A percentile compares a stretch with the other conserved stretches of the same genome.
These are phyloP conservation scores for Periphyllus acericola DNA, from an alignment of 2,888 invertebrate genomes.

Conservation along the genomic window DNA sequence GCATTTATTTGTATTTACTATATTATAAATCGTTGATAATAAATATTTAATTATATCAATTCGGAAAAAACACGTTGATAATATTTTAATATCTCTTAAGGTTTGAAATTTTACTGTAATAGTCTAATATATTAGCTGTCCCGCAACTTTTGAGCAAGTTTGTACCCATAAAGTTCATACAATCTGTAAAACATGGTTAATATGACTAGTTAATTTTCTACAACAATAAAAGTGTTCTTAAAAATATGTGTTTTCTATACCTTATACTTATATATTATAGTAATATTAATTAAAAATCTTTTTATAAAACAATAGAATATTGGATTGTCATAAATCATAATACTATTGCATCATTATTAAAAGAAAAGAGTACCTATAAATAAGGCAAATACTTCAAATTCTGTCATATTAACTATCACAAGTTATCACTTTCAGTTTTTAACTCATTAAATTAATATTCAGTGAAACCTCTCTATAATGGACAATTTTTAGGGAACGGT, in stretches of 20 bases:
- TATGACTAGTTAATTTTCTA: background rate
- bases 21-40: background rate
- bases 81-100: background rate
- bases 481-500: too few species aligned
- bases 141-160: slow-evolving; percentile 35
- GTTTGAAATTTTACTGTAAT: background rate
- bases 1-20: slow-evolving; percentile 3
- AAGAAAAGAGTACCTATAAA: too few species aligned
- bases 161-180: slow-evolving; percentile 42
- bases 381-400: too few species aligned
- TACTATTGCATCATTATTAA: too few species aligned
- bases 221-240: background rate
- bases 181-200: slow-evolving; percentile 62
- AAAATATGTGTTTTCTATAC: background rate
- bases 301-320: too few species aligned
- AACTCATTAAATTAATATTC: too few species aligned
- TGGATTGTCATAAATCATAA: too few species aligned
- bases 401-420: too few species aligned
- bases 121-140: slow-evolving; percentile 11
- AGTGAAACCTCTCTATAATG: too few species aligned
- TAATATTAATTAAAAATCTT: too few species aligned
- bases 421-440: too few species aligned
- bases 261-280: too few species aligned
- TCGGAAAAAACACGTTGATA: background rate
- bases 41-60: slow-evolving; percentile 1